A percentile compares a stretch with the other conserved stretches of the same genome.
Conservation (phyloP, 2,888 invertebrate species). For the Microchrysa polita region DNA sequence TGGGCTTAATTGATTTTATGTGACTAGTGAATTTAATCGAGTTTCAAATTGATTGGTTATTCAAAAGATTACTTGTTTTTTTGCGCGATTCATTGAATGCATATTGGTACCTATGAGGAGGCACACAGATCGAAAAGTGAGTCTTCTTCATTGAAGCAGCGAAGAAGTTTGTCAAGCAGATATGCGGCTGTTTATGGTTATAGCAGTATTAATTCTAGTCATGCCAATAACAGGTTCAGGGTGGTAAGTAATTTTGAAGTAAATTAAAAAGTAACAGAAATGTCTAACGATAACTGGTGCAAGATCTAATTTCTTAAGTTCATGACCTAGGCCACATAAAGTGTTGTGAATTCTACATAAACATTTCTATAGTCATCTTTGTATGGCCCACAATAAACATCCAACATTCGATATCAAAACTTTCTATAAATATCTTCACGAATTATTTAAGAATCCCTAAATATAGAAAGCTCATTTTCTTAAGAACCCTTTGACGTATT, state of each 20-base stretch:
- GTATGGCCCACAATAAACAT: not conserved
- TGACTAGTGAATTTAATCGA: constrained; percentile 27
- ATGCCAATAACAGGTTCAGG: constrained; percentile 88
- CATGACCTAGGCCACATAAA: too few relatives aligned
- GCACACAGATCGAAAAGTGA: constrained; percentile 7
- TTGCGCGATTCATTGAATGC: not conserved
- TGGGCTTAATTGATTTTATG: constrained; percentile 14
- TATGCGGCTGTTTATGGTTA: constrained; percentile 83
- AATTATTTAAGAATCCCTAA: not conserved
- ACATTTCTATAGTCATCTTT: too few relatives aligned
- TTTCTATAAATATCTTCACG: constrained; percentile 19
- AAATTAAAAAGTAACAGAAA: too few relatives aligned
- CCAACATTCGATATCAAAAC: not conserved
- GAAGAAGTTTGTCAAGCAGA: constrained; percentile 53
- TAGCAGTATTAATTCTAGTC: constrained; percentile 85
- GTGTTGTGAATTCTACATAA: too few relatives aligned
- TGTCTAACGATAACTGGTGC: too few relatives aligned
- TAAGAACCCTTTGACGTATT: not conserved
- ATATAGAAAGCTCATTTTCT: not conserved
- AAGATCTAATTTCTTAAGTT: too few relatives aligned
- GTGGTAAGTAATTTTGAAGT: constrained; percentile 92
- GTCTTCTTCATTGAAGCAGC: constrained; percentile 32
- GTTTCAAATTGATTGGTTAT: not conserved
- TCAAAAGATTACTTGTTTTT: not conserved
- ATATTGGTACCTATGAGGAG: constrained; percentile 14